Percentiles rank a stretch among this genome's conserved stretches.
Conservation (phyloP, 2,888 invertebrate species). For the Fragum fragum region DNA sequence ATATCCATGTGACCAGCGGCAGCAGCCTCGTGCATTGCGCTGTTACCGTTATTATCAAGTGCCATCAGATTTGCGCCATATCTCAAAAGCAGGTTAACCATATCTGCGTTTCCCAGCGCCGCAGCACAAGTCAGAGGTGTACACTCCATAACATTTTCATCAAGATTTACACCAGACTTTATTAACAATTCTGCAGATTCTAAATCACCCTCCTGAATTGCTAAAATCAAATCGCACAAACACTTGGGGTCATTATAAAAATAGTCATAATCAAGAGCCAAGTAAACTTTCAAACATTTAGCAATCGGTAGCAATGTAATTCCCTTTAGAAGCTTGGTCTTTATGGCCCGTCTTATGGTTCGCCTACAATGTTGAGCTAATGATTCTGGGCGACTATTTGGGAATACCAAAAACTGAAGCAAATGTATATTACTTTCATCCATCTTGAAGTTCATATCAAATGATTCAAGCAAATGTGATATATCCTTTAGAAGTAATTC, state of each 20-base stretch:
- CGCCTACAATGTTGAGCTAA: slow-evolving; percentile 26
- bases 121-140: slow-evolving; percentile 45
- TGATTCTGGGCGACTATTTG: background rate
- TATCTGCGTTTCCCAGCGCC: background rate
- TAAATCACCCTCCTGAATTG: slow-evolving; percentile 46
- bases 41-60: slow-evolving; percentile 35
- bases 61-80: slow-evolving; percentile 34
- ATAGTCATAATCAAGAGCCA: slow-evolving; percentile 33
- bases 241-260: slow-evolving; percentile 26
- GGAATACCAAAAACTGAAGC: background rate
- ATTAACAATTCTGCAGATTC: slow-evolving; percentile 25
- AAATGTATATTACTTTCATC: background rate
- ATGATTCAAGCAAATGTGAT: background rate
- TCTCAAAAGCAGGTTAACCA: slow-evolving; percentile 25
- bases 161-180: slow-evolving; percentile 28
- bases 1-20: slow-evolving; percentile 5
- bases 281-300: slow-evolving; percentile 41
- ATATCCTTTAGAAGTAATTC: slow-evolving; percentile 1
- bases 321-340: slow-evolving; percentile 38
- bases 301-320: slow-evolving; percentile 55
- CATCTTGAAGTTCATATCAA: background rate
- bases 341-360: slow-evolving; percentile 43
- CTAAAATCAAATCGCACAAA: slow-evolving; percentile 30
- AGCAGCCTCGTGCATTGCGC: slow-evolving; percentile 39
- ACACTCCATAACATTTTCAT: slow-evolving; percentile 32